phyloP scores from a whole-genome alignment of 2,888 invertebrate genomes.

The Allophyes oxyacanthae region DNA sequence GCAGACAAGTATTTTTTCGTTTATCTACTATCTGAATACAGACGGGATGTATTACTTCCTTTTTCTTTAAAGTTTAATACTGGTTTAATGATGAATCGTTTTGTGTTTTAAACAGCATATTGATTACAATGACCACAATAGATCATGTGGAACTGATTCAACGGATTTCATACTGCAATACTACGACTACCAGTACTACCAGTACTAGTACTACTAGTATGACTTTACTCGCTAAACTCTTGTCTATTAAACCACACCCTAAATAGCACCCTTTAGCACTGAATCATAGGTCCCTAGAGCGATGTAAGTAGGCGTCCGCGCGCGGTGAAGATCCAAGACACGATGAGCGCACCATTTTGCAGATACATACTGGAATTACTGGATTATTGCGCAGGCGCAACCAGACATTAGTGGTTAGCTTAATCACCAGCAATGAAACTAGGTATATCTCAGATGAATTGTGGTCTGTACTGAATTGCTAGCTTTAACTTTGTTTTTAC shows the following conservation, averaged over 20 bases:
- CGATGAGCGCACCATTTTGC: slow-evolving; percentile 57
- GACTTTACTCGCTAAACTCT: slow-evolving; percentile 29
- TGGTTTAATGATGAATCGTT: slow-evolving; percentile 34
- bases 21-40: slow-evolving; percentile 36
- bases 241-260: slow-evolving; percentile 51
- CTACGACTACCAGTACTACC: too few relatives aligned
- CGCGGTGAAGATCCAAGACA: slow-evolving; percentile 56
- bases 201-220: too few relatives aligned
- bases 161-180: slow-evolving; percentile 28
- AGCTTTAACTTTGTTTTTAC: slow-evolving; percentile 37
- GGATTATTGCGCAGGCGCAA: slow-evolving; percentile 61
- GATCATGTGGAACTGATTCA: slow-evolving; percentile 37
- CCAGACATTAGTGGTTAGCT: slow-evolving; percentile 70
- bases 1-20: slow-evolving; percentile 40
- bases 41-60: slow-evolving; percentile 37
- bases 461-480: slow-evolving; percentile 57
- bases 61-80: slow-evolving; percentile 42
- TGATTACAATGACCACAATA: slow-evolving; percentile 37
- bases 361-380: slow-evolving; percentile 62
- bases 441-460: slow-evolving; percentile 64
- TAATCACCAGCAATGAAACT: slow-evolving; percentile 73
- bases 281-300: slow-evolving; percentile 65
- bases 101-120: slow-evolving; percentile 32
- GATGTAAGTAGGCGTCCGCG: slow-evolving; percentile 50
- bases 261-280: slow-evolving; percentile 64